Conservation (phyloP, 2,888 invertebrate genomes). For the Leptinotarsa tumamoca region DNA sequence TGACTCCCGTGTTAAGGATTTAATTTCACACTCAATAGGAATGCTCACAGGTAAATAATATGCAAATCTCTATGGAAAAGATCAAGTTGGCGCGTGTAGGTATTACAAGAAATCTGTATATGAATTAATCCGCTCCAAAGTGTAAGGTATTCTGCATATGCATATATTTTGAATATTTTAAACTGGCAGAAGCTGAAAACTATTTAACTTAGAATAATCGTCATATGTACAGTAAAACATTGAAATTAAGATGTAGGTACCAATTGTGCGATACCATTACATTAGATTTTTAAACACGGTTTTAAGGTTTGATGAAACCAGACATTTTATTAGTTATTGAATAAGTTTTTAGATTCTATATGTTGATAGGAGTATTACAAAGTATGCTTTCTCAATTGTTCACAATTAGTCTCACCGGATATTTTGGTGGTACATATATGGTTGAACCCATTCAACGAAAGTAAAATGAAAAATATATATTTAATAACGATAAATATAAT, state of each 20-base stretch:
- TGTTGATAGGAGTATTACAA: too few relatives aligned
- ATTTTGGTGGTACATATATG: too few relatives aligned
- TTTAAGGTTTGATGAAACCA: too few relatives aligned
- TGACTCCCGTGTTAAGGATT: constrained; percentile 62
- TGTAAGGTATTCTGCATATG: constrained; percentile 15
- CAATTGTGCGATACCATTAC: neutral
- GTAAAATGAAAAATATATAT: too few relatives aligned
- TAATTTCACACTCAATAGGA: constrained; percentile 56
- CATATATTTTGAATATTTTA: constrained; percentile 11
- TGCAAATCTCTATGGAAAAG: constrained; percentile 37
- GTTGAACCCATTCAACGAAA: too few relatives aligned
- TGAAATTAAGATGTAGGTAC: too few relatives aligned
- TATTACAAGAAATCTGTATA: constrained; percentile 4
- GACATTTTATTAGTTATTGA: too few relatives aligned
- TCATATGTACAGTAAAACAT: too few relatives aligned
- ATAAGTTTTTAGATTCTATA: too few relatives aligned
- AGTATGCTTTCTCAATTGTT: too few relatives aligned
- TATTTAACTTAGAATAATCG: neutral
- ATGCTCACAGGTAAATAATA: constrained; percentile 61
- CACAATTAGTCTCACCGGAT: too few relatives aligned
- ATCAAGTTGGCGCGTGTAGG: neutral
- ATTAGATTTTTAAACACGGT: neutral
- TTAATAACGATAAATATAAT: too few relatives aligned
- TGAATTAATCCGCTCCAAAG: neutral
- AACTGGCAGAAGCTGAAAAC: neutral